Evolutionary conservation across 1,140 invertebrate genomes (phyloP), one percentile per base, ranked within the genome.

Genomic region (Pomacea maculata): DNA sequence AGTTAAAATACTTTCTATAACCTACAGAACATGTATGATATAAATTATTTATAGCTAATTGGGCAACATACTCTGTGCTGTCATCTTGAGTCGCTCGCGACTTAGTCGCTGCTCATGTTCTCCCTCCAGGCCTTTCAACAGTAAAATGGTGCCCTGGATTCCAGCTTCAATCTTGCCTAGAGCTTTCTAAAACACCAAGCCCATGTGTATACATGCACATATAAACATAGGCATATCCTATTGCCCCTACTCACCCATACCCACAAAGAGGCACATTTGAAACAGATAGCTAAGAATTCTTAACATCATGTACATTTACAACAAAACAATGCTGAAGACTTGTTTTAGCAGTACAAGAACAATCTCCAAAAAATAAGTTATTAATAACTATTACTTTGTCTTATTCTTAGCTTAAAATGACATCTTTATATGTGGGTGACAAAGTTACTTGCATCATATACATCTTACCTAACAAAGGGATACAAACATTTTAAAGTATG

Each of bases 51-150:
- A 45, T 1, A 45, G 6, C 34, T 45, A 45, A 45, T 6, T 45
- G 34, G 34, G 34, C 34, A 45, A 45, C 57, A 61, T 61, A 61
- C 57, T 17, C 57, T 83, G 82, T 80, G 76, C 81, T 85, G 72
- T 84, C 67, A 77, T 73, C 77, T 84, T 84, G 71, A 76, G 63
- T 64, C 55, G 82, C 21, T 84, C 80, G 57, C 81, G 80, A 21
- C 83, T 82, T 10, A 80, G 74, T 72, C 84, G 85, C 12, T 81
- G 80, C 68, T 90, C 86, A 61, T 87, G 85, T 52, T 89, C 87
- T 29, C 85, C 86, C 76, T 88, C 87, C 29, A 89, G 80, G 52
- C 88, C 88, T 80, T 89, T 90, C 76, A 90, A 80, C 73, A 90
- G 75, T 7, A 87, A 63, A 7, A 87, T 86, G 14, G 88, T 88